phyloP scores from a whole-genome alignment of 2,888 invertebrate species.

The Lutraria lutraria region DNA sequence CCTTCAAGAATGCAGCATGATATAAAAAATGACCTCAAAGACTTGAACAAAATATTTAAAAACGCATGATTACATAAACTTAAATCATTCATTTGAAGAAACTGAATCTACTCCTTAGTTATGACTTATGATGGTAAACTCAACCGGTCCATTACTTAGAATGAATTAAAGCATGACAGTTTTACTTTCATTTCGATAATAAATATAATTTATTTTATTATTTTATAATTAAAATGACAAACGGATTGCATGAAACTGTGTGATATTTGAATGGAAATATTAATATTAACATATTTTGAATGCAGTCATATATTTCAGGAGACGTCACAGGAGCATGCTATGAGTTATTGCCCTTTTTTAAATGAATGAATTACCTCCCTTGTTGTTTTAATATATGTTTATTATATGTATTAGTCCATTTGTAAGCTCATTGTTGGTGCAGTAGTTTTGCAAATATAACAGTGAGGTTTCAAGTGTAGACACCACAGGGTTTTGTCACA shows the following conservation, averaged over 20 bases:
- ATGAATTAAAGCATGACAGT: not conserved
- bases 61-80: not conserved
- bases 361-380: not conserved
- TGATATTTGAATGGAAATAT: not conserved
- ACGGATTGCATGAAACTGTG: not conserved
- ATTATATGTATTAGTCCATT: not conserved
- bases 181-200: not conserved
- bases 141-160: not conserved
- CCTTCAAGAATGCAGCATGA: not conserved
- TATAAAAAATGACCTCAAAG: not conserved
- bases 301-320: slow-evolving; percentile 59
- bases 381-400: not conserved
- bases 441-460: not conserved
- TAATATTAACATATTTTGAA: slow-evolving; percentile 17
- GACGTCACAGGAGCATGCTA: slow-evolving; percentile 58
- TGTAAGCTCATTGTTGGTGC: slow-evolving; percentile 6
- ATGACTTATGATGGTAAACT: not conserved
- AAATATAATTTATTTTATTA: not conserved
- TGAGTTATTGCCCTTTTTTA: slow-evolving; percentile 32
- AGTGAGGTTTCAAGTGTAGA: not conserved
- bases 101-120: not conserved
- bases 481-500: not conserved
- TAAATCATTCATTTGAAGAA: not conserved
- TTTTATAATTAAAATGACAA: not conserved
- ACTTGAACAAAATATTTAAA: not conserved